Evolutionary conservation across 2,113 vertebrate species (phyloP), one percentile per base, ranked within the genome.

Genomic region (Rhinogobius similis): DNA sequence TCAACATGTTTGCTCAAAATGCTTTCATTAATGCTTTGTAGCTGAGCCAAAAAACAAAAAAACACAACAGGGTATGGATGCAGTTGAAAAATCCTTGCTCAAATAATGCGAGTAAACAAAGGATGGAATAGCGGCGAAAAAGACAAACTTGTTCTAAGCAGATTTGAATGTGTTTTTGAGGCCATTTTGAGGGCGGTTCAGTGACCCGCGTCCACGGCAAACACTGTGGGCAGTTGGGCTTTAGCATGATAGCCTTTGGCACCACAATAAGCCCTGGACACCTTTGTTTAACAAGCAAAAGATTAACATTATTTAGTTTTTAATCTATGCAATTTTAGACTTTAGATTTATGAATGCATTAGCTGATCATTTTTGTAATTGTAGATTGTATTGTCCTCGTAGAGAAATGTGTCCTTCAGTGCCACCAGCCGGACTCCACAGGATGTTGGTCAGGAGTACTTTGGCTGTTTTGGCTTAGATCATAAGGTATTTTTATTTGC

Each of bases 101-200:
- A 85, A 88, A 89, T 82, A 88, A 85, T 65, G 46, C 77, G 70
- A 61, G 82, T 82, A 86, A 85, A 91, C 82, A 89, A 83, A 77
- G 67, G 77, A 66, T 76, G 26, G 76, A 73, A 78, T 38, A 32
- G 39, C 1, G 10, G 58, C 62, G 77, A 80, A 68, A 53, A 82
- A 82, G 76, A 65, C 81, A 82, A 89, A 89, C 72, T 88, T 79
- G 21, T 38, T 77, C 18, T 76, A 83, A 76, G 68, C 66, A 75
- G 50, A 55, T 82, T 59, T 71, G 55, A 66, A 21, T 53, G 11
- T 13, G 2, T 70, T 9, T 36, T 11, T 12, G 44, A 13, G 41
- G 23, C 13, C 13, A 3, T 55, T 20, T 26, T 44, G 55, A 27
- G 62, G 41, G 77, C 63, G 41, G 43, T 76, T 81, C 76, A 72